Conservation (phyloP, 2,797 vertebrate genomes). For the Falco novaeseelandiae region DNA sequence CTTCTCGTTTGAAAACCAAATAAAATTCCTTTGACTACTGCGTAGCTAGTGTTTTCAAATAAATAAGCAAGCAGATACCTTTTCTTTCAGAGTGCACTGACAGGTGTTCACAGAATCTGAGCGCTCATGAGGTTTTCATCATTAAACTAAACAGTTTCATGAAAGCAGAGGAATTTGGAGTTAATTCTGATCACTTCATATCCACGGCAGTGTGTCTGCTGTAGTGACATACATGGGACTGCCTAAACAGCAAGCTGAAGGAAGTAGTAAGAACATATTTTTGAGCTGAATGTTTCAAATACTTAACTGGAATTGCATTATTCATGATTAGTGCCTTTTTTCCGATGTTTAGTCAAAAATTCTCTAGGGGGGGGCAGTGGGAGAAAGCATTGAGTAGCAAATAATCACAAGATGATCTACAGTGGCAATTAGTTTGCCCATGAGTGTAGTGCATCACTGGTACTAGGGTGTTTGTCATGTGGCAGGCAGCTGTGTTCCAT, state of each 20-base stretch:
- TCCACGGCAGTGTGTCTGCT: background rate
- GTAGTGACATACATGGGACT: background rate
- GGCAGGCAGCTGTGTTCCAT: background rate
- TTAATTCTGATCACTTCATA: background rate
- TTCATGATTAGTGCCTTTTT: background rate
- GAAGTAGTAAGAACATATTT: background rate
- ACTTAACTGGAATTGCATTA: background rate
- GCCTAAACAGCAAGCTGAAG: background rate
- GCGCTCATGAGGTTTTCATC: slow-evolving; percentile 38
- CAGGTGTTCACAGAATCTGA: slow-evolving; percentile 46
- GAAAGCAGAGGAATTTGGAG: slow-evolving; percentile 45
- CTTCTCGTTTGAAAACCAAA: slow-evolving; percentile 7
- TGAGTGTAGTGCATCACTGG: background rate
- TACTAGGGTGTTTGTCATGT: background rate
- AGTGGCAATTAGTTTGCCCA: background rate
- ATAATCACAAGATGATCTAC: background rate
- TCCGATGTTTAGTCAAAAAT: background rate
- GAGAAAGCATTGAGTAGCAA: background rate
- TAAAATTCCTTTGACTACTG: background rate
- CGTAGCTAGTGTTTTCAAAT: slow-evolving; percentile 8
- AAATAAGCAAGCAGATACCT: slow-evolving; percentile 26
- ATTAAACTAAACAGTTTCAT: slow-evolving; percentile 60
- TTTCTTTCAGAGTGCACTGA: background rate
- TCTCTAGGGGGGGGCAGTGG: background rate
- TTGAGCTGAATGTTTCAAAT: background rate